A percentile compares a stretch with the other conserved stretches of the same genome.
phyloP scores from a whole-genome alignment of 2,888 invertebrate genomes.

The Ferrisia virgata region DNA sequence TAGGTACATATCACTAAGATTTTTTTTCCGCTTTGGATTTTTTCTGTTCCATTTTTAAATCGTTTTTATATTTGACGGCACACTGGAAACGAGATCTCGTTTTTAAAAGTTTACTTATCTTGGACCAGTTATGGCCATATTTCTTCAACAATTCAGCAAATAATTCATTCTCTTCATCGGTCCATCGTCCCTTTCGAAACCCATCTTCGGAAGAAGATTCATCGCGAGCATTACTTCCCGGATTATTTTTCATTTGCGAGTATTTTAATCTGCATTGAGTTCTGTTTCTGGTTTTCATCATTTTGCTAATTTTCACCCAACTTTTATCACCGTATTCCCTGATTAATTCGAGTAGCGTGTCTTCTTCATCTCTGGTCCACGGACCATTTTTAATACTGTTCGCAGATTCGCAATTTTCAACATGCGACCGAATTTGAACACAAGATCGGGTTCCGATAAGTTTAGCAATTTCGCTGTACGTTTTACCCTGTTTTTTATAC shows the following conservation, averaged over 20 bases:
- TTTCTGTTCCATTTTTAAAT: background rate
- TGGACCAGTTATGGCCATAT: background rate
- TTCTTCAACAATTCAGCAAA: background rate
- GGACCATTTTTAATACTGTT: background rate
- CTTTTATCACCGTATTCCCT: constrained; percentile 25
- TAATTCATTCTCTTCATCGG: background rate
- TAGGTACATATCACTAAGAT: background rate
- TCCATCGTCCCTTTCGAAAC: constrained; percentile 10
- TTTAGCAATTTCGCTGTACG: constrained; percentile 20
- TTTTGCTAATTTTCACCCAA: constrained; percentile 32
- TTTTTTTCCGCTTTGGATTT: background rate
- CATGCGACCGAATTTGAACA: constrained; percentile 28
- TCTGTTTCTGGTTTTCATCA: constrained; percentile 5
- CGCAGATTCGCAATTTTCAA: background rate
- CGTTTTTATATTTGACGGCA: background rate
- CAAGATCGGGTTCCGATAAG: background rate
- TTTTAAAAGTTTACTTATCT: constrained; percentile 2
- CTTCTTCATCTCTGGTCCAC: constrained; percentile 33
- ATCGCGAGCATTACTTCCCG: background rate
- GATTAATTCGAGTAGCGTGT: background rate
- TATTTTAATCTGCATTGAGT: constrained; percentile 45
- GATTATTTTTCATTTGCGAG: background rate
- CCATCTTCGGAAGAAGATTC: background rate
- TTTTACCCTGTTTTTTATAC: background rate
- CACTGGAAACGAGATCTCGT: background rate